A percentile compares a stretch with the other conserved stretches of the same genome.
Conservation (phyloP, 2,113 vertebrate genomes). For the Scophthalmus maximus region DNA sequence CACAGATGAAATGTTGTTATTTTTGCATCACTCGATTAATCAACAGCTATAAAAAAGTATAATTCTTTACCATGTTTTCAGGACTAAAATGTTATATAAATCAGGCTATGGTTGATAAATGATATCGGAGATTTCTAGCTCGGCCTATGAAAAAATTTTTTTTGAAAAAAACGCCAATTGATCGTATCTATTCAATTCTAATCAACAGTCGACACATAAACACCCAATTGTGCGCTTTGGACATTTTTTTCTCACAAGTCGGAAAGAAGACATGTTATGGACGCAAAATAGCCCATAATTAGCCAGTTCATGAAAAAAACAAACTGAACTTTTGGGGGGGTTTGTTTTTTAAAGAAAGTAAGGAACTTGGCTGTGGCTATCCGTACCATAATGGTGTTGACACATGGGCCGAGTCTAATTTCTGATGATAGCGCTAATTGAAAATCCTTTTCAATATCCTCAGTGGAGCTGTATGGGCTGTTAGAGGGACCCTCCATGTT, state of each 20-base stretch:
- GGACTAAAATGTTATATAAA: too few relatives aligned
- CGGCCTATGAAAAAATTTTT: not conserved
- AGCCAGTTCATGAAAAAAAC: too few relatives aligned
- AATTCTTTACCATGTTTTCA: too few relatives aligned
- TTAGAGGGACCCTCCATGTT: slow-evolving; percentile 34
- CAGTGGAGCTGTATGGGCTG: slow-evolving; percentile 27
- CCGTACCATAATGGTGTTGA: not conserved
- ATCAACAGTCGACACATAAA: too few relatives aligned
- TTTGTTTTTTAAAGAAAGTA: not conserved
- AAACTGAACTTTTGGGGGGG: not conserved
- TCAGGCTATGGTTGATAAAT: too few relatives aligned
- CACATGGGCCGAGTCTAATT: not conserved
- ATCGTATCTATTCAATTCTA: too few relatives aligned
- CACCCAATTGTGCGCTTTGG: too few relatives aligned
- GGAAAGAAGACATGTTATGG: too few relatives aligned
- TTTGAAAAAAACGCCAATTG: not conserved
- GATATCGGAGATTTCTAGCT: not conserved
- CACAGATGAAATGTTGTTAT: not conserved
- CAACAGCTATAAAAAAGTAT: too few relatives aligned
- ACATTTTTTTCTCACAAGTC: not conserved
- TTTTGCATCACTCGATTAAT: too few relatives aligned
- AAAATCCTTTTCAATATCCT: slow-evolving; percentile 43
- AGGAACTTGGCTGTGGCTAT: not conserved
- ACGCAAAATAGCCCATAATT: not conserved
- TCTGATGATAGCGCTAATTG: slow-evolving; percentile 48